Evolutionary conservation across 2,888 invertebrate genomes (phyloP), one percentile per base, ranked within the genome.

Genomic region (Oasisia sp.): DNA sequence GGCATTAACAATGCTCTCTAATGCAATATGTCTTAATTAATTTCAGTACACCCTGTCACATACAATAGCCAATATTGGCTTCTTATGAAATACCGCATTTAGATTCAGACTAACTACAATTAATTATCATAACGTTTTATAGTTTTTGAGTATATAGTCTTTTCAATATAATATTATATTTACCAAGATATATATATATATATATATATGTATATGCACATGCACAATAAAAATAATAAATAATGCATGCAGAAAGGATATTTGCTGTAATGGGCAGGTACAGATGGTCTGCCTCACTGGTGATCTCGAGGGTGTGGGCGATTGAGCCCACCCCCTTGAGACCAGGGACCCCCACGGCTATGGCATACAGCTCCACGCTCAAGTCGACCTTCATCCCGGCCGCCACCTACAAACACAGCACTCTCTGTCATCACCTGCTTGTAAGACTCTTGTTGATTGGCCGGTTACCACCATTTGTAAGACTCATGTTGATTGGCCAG

Each of bases 311-410:
- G 91, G 95, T 94, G 93, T 96, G 96, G 92, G 94, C 93, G 90
- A 96, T 94, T 91, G 94, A 94, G 9, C 96, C 95, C 0, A 95
- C 95, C 2, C 96, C 96, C 12, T 93, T 93, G 14, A 32, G 91
- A 45, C 95, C 95, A 92, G 95, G 95, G 56, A 95, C 95, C 27
- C 95, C 96, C 12, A 95, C 95, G 92, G 96, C 96, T 91, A 96
- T 96, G 90, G 96, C 96, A 93, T 96, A 96, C 56, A 96, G 93
- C 94, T 96, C 95, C 32, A 96, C 93, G 32, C 94, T 94, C 32
- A 96, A 93, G 44, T 95, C 95, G 7, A 95, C 94, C 93, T 95
- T 95, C 96, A 96, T 95, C n/a, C 96, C 96, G 14, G 96, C 96
- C 14, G 96, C 96, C 93, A 96, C 94, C 96, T 96, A 93, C 19